Percentiles rank a stretch among this genome's conserved stretches.
Evolutionary conservation across 1,140 invertebrate species (phyloP).

Genomic region (Drosophila kikkawai): DNA sequence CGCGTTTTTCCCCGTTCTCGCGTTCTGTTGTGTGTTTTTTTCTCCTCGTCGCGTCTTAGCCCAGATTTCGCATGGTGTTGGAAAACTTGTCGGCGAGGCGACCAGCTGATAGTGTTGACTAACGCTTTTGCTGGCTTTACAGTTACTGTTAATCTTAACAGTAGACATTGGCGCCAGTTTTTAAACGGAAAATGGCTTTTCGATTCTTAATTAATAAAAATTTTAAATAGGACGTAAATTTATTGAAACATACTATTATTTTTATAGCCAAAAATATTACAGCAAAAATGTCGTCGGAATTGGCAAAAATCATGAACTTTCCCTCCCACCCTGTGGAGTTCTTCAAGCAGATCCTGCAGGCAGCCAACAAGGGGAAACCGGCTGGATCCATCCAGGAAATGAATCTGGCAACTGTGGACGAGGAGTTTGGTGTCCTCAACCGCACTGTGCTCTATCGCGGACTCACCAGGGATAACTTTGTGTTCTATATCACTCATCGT

Average conservation of each 20-base stretch:
- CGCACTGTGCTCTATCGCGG: constrained; percentile 75
- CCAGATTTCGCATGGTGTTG: constrained; percentile 17
- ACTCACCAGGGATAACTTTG: constrained; percentile 46
- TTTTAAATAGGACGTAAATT: too few relatives aligned
- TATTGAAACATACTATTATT: too few relatives aligned
- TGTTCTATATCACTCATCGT: constrained; percentile 74
- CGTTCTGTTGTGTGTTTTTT: constrained; percentile 3
- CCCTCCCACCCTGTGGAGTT: constrained; percentile 57
- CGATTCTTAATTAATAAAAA: too few relatives aligned
- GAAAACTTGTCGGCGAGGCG: background rate
- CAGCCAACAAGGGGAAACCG: background rate
- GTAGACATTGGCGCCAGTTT: background rate
- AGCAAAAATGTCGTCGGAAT: constrained; percentile 50
- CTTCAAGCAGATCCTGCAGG: constrained; percentile 55
- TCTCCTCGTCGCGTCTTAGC: background rate
- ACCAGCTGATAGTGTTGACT: constrained; percentile 12
- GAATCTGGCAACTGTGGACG: constrained; percentile 75
- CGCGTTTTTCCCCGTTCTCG: constrained; percentile 15
- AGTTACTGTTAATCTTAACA: constrained; percentile 13
- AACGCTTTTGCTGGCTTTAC: background rate
- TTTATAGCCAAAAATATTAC: too few relatives aligned
- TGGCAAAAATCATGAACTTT: constrained; percentile 53
- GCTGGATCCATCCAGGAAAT: constrained; percentile 35
- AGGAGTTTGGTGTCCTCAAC: constrained; percentile 72
- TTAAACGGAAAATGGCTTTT: background rate